Percentiles rank a stretch among this genome's conserved stretches.
Conservation (phyloP, 2,888 invertebrate species). For the Diaprepes abbreviatus region DNA sequence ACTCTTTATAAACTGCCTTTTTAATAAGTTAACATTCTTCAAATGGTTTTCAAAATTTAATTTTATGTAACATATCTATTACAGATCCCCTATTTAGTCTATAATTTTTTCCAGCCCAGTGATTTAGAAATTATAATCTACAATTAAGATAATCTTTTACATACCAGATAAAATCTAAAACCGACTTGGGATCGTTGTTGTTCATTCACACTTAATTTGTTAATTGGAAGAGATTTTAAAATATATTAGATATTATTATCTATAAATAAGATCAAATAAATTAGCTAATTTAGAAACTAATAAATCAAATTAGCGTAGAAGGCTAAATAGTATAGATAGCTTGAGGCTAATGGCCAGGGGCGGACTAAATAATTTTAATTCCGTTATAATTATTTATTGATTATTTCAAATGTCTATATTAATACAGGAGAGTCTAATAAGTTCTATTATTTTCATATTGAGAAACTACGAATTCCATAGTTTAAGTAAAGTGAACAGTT, state of each 20-base stretch:
- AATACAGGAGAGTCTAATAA: too few relatives aligned
- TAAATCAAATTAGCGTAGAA: conserved; percentile 21
- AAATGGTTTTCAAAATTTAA: too few relatives aligned
- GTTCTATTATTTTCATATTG: too few relatives aligned
- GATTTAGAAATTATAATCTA: background rate
- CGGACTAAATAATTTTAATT: too few relatives aligned
- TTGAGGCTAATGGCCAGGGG: background rate
- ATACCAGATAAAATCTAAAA: conserved; percentile 10
- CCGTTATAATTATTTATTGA: too few relatives aligned
- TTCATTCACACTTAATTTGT: conserved; percentile 14
- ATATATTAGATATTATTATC: conserved; percentile 13
- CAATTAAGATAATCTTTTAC: conserved; percentile 12
- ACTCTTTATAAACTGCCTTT: too few relatives aligned
- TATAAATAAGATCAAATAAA: conserved; percentile 22
- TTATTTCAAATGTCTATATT: too few relatives aligned
- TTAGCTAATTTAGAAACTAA: conserved; percentile 18
- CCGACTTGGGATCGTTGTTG: background rate
- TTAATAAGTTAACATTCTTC: too few relatives aligned
- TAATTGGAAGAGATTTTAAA: conserved; percentile 18
- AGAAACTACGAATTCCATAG: too few relatives aligned
- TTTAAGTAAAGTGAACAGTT: too few relatives aligned
- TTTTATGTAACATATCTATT: too few relatives aligned
- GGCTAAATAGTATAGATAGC: background rate
- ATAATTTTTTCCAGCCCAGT: background rate
- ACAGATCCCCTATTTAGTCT: too few relatives aligned